phyloP scores from a whole-genome alignment of 2,797 vertebrate species.

The Melanotaenia pygmaea region DNA sequence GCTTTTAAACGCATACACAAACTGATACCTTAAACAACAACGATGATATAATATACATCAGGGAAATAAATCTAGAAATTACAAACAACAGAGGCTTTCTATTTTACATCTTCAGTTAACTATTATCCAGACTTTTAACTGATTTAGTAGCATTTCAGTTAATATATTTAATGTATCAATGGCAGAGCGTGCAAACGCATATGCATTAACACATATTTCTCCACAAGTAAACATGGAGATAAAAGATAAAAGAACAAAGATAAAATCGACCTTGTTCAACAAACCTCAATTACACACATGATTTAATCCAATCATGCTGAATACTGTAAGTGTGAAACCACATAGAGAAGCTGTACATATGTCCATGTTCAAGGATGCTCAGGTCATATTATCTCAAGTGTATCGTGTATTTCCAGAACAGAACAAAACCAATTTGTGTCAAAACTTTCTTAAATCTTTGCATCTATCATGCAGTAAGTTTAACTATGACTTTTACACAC shows the following conservation, averaged over 20 bases:
- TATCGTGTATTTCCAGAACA: constrained; percentile 38
- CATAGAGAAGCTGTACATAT: constrained; percentile 41
- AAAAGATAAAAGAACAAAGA: too few species aligned
- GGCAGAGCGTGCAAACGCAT: constrained; percentile 25
- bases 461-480: constrained; percentile 28
- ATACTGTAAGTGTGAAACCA: constrained; percentile 46
- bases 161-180: constrained; percentile 46
- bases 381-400: constrained; percentile 22
- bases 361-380: constrained; percentile 26
- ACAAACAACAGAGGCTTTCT: constrained; percentile 28
- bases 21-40: constrained; percentile 37
- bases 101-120: constrained; percentile 33
- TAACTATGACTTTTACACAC: constrained; percentile 45
- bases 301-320: constrained; percentile 72
- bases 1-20: constrained; percentile 49
- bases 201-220: constrained; percentile 54
- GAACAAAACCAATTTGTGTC: constrained; percentile 24
- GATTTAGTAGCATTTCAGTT: constrained; percentile 42
- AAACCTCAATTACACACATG: constrained; percentile 44
- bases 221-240: constrained; percentile 54
- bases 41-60: constrained; percentile 51
- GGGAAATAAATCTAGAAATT: constrained; percentile 41
- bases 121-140: constrained; percentile 33
- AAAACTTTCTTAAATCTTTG: constrained; percentile 28
- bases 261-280: constrained; percentile 54